Percentiles rank a stretch among this genome's conserved stretches.
Conservation (phyloP, 2,888 invertebrate species). For the Chrysolina oricalcia region DNA sequence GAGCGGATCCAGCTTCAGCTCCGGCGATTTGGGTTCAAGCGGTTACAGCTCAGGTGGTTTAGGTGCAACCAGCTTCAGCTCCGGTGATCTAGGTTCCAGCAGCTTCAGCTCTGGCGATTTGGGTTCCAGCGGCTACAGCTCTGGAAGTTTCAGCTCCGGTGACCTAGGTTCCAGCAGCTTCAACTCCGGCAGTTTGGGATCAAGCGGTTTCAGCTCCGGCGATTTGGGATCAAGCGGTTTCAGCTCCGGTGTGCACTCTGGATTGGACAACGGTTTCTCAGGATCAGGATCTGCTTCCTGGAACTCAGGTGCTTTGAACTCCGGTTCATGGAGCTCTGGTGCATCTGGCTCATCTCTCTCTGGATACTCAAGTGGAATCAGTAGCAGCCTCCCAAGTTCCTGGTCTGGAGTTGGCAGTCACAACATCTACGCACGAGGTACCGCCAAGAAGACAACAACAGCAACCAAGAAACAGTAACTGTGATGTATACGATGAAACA, state of each 20-base stretch:
- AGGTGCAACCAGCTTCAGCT: background rate
- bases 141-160: background rate
- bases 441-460: constrained; percentile 30
- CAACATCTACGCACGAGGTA: constrained; percentile 36
- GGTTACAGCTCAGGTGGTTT: background rate
- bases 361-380: constrained; percentile 2
- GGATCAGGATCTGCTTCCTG: background rate
- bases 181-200: background rate
- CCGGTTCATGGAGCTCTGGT: too few species aligned
- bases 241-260: constrained; percentile 24
- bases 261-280: constrained; percentile 22
- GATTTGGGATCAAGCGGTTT: background rate
- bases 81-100: background rate
- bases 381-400: background rate
- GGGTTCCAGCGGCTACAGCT: background rate
- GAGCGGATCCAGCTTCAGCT: background rate
- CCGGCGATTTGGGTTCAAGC: background rate
- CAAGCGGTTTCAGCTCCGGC: background rate
- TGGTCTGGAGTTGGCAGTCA: constrained; percentile 29
- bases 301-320: background rate
- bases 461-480: constrained; percentile 33
- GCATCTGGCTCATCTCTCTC: too few species aligned
- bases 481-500: constrained; percentile 25
- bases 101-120: background rate
- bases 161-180: constrained; percentile 7